Conservation (phyloP, 2,888 invertebrate genomes). For the Tryphoninae sp. region DNA sequence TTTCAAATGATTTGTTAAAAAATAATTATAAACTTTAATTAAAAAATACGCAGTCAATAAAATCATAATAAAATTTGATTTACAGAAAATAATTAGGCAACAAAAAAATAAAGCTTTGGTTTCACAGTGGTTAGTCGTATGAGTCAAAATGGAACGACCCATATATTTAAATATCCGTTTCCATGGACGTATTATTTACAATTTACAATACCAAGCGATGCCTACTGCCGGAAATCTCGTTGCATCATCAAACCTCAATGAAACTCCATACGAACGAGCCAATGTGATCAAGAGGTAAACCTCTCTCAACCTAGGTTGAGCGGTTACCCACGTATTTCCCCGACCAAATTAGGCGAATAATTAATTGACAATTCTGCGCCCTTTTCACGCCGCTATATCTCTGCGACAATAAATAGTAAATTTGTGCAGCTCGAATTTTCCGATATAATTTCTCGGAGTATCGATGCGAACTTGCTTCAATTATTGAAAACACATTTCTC, state of each 20-base stretch:
- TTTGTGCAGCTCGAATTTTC: neutral
- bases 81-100: neutral
- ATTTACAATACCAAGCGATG: conserved; percentile 17
- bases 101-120: neutral
- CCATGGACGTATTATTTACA: conserved; percentile 16
- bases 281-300: conserved; percentile 25
- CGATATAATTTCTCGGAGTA: neutral
- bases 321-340: conserved; percentile 30
- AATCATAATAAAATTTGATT: neutral
- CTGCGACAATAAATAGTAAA: neutral
- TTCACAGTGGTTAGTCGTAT: neutral
- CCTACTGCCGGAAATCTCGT: conserved; percentile 17
- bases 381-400: neutral
- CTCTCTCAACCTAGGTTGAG: conserved; percentile 22
- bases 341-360: conserved; percentile 38
- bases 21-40: too few species aligned
- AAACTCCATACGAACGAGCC: conserved; percentile 25
- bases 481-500: too few species aligned
- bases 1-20: too few species aligned
- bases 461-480: neutral
- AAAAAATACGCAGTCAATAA: neutral
- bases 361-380: conserved; percentile 23
- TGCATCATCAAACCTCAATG: conserved; percentile 36
- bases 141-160: neutral
- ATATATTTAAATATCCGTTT: neutral